Base-by-base conservation (phyloP, 1,140 invertebrate genomes). In the Heliothis subflexa region DNA sequence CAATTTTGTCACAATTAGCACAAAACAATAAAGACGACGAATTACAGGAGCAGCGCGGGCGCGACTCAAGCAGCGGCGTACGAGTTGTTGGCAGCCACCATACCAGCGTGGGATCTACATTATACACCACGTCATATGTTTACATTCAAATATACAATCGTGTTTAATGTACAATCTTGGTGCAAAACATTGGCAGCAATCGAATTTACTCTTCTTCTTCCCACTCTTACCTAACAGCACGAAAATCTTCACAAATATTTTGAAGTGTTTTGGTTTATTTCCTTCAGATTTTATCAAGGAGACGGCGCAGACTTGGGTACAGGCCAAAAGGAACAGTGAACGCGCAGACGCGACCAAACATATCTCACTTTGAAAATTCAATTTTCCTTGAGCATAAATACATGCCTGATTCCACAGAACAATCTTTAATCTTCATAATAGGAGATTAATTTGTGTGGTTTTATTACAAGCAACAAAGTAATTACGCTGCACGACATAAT, bases 311-410 rank as follows among this genome's bases (percentile, higher is more conserved):
- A 86, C 83, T 93, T 91, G 87, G 90, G 80, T 47, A 64, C 14
- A 11, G 74, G 89, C 89, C 91, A 91, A 91, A 83, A 83, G 80
- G 81, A 84, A 85, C 76, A 81, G 74, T 81, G 81, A 49, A 68
- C 52, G 66, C 21, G 64, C 52, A 28, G 71, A 76, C n/a, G 10
- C 45, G 50, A 70, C 28, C 33, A 78, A 70, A 78, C 47, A 70
- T 54, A 79, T 33, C 70, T 80, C 33, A 72, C 18, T 79, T 73
- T 70, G 78, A 40, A 55, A 64, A 84, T 78, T 68, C 25, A 64
- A 59, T 78, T 79, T 76, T 79, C 77, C 79, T 78, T 74, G 77
- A 78, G 74, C 77, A 28, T 18, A 79, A 73, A 81, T 81, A 80
- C 64, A 66, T 57, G 28, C 28, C 64, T 64, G 10, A 68, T 74